Percentiles rank a stretch among this genome's conserved stretches.
phyloP scores from a whole-genome alignment of 2,888 invertebrate genomes.

The Euproctis similis region DNA sequence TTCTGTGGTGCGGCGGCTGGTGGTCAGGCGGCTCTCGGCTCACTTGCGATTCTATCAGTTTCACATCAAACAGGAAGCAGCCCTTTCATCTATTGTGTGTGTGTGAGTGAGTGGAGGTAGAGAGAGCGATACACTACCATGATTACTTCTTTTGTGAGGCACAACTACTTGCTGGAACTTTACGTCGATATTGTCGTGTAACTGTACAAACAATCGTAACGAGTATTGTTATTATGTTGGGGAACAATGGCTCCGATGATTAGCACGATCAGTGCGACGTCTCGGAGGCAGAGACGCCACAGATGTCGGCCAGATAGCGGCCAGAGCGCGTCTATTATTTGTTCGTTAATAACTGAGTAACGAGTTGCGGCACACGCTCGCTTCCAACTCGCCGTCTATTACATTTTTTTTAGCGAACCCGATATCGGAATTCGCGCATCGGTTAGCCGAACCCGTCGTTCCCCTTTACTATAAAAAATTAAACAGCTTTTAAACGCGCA shows the following conservation, averaged over 20 bases:
- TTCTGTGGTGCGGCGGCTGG: too few species aligned
- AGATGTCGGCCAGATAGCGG: too few species aligned
- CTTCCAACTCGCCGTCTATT: constrained; percentile 15
- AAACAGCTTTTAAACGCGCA: constrained; percentile 74
- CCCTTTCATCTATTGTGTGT: constrained; percentile 25
- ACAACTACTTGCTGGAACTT: constrained; percentile 1
- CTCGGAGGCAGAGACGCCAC: background rate
- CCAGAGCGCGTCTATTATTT: constrained; percentile 11
- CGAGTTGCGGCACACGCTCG: constrained; percentile 32
- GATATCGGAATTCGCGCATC: constrained; percentile 72
- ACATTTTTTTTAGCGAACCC: constrained; percentile 51
- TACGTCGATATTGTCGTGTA: constrained; percentile 4
- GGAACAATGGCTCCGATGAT: constrained; percentile 17
- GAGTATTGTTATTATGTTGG: constrained; percentile 7
- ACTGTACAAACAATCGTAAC: constrained; percentile 7
- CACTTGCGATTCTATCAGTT: constrained; percentile 14
- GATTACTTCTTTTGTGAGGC: constrained; percentile 9
- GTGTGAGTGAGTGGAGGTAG: too few species aligned
- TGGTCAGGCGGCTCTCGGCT: constrained; percentile 13
- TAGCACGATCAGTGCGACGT: constrained; percentile 14
- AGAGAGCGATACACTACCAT: constrained; percentile 3
- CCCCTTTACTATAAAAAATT: constrained; percentile 68
- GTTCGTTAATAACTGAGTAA: constrained; percentile 23
- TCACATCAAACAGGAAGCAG: constrained; percentile 24
- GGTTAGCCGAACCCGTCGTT: constrained; percentile 60